A percentile compares a stretch with the other conserved stretches of the same genome.
Evolutionary conservation across 2,797 vertebrate species (phyloP).

Genomic region (Pangasius djambal): DNA sequence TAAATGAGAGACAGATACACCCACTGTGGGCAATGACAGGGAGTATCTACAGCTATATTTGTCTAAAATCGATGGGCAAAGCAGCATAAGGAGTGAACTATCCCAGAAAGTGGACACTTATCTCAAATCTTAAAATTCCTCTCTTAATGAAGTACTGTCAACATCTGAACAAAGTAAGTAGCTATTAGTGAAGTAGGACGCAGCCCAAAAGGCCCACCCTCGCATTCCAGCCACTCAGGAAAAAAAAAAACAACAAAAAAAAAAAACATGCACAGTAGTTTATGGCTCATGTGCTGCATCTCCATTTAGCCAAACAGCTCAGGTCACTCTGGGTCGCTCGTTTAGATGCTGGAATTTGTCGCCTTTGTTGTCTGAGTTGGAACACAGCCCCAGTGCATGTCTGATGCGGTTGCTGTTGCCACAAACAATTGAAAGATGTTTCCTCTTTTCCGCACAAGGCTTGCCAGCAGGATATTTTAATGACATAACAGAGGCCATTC

Average conservation of each 20-base stretch:
- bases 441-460: constrained; percentile 55
- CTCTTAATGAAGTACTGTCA: constrained; percentile 27
- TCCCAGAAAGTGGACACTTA: neutral
- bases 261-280: constrained; percentile 42
- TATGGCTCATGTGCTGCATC: constrained; percentile 58
- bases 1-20: neutral
- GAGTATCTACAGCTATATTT: constrained; percentile 1
- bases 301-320: constrained; percentile 36
- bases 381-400: constrained; percentile 60
- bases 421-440: constrained; percentile 65
- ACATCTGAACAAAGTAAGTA: constrained; percentile 21
- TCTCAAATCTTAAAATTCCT: constrained; percentile 28
- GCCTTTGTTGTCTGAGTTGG: constrained; percentile 67
- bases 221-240: constrained; percentile 15
- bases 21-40: neutral
- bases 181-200: constrained; percentile 5
- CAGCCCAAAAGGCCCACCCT: constrained; percentile 25
- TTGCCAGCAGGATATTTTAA: constrained; percentile 60
- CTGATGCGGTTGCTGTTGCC: constrained; percentile 63
- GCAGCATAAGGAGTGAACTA: neutral
- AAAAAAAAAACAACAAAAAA: neutral
- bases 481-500: constrained; percentile 62
- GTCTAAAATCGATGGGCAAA: neutral
- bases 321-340: constrained; percentile 58
- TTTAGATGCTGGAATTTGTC: constrained; percentile 71